These are phyloP conservation scores for Apodemia zela DNA, from an alignment of 2,888 invertebrate species.

Conservation along the genomic window DNA sequence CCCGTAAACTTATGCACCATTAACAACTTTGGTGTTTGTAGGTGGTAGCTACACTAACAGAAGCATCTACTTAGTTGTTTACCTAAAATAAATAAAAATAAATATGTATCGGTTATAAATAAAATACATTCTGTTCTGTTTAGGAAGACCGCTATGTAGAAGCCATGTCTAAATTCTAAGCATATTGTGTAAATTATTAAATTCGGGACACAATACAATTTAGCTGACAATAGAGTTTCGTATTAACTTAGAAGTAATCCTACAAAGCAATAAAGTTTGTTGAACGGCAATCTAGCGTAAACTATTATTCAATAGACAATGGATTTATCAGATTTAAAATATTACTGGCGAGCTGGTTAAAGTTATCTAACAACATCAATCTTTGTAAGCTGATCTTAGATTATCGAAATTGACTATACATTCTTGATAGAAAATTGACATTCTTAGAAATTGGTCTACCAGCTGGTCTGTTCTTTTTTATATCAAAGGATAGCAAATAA, in stretches of 20 bases:
- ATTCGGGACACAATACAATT: background rate
- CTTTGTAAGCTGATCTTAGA: background rate
- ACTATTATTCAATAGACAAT: background rate
- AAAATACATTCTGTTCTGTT: too few relatives aligned
- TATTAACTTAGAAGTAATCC: slow-evolving; percentile 3
- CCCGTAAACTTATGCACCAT: too few relatives aligned
- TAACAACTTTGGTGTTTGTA: too few relatives aligned
- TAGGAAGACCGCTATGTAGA: too few relatives aligned
- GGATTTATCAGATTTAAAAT: slow-evolving; percentile 3
- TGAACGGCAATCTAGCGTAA: background rate
- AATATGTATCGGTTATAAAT: too few relatives aligned
- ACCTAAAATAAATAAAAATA: too few relatives aligned
- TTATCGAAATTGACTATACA: background rate
- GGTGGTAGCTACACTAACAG: too few relatives aligned
- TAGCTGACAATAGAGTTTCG: background rate
- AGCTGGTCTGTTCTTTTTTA: too few relatives aligned
- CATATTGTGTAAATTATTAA: background rate
- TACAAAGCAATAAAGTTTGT: background rate
- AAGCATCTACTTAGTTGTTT: too few relatives aligned
- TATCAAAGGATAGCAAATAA: too few relatives aligned
- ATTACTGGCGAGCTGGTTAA: background rate
- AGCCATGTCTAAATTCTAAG: too few relatives aligned
- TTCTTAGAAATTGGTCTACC: too few relatives aligned
- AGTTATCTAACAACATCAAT: background rate
- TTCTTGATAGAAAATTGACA: background rate